A percentile compares a stretch with the other conserved stretches of the same genome.
These are phyloP conservation scores for Drosophila ustulata DNA, from an alignment of 2,888 invertebrate species.

Conservation along the genomic window DNA sequence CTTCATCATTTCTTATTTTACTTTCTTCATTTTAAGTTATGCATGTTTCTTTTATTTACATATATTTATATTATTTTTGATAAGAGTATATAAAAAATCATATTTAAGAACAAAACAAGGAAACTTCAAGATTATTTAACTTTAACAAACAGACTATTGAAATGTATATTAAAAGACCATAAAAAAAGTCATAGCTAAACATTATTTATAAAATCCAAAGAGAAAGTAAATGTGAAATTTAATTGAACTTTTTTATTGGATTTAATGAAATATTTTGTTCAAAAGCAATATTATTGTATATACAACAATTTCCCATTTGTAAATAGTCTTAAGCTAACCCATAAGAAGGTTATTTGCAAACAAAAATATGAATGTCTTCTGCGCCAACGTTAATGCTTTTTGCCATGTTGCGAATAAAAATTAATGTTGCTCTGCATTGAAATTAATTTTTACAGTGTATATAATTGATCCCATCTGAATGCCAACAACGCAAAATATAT, in stretches of 20 bases:
- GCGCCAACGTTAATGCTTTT: slow-evolving; percentile 27
- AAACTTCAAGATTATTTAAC: background rate
- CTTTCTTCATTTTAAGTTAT: slow-evolving; percentile 10
- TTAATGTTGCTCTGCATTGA: slow-evolving; percentile 15
- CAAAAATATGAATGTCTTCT: background rate
- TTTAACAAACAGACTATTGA: background rate
- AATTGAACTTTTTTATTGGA: background rate
- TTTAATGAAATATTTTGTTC: background rate
- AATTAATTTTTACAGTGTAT: slow-evolving; percentile 29
- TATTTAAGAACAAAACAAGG: background rate
- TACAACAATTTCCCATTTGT: background rate
- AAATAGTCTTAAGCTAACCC: slow-evolving; percentile 28
- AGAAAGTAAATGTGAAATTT: background rate
- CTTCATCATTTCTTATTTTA: slow-evolving; percentile 16
- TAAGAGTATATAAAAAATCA: background rate
- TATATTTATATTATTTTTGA: slow-evolving; percentile 16
- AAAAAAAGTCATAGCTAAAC: too few relatives aligned
- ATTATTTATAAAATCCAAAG: background rate
- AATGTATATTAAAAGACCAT: background rate
- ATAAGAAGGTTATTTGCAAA: slow-evolving; percentile 2
- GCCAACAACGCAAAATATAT: slow-evolving; percentile 74
- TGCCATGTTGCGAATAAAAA: slow-evolving; percentile 20
- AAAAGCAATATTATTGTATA: background rate
- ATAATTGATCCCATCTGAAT: slow-evolving; percentile 44
- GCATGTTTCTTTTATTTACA: slow-evolving; percentile 54